Evolutionary conservation across 2,113 vertebrate species (phyloP).

Genomic region (Mohoua ochrocephala): DNA sequence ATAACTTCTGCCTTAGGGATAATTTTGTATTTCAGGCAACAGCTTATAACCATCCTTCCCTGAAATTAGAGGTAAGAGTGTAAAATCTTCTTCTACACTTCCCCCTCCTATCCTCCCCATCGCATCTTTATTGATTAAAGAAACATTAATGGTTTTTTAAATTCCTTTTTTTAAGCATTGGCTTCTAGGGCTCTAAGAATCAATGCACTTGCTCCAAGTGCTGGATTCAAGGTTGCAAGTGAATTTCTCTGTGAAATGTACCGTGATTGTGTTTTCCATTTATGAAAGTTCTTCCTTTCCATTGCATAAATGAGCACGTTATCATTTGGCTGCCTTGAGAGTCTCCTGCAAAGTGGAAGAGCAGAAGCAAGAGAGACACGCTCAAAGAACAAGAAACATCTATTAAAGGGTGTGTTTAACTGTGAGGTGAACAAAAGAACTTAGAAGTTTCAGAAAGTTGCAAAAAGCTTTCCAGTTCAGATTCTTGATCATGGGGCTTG

Average conservation of each 20-base stretch:
- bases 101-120: neutral
- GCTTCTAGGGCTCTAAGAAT: neutral
- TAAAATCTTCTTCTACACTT: neutral
- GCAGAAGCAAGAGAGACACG: neutral
- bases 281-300: neutral
- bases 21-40: neutral
- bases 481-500: rapidly evolving
- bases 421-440: neutral
- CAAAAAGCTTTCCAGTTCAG: neutral
- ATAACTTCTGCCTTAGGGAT: neutral
- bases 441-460: neutral
- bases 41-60: neutral
- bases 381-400: neutral
- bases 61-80: slow-evolving; percentile 24
- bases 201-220: neutral
- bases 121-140: neutral
- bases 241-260: slow-evolving; percentile 22
- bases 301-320: neutral
- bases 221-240: neutral
- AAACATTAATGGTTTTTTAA: neutral
- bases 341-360: neutral
- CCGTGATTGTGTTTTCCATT: neutral
- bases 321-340: neutral
- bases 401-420: neutral
- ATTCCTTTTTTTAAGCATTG: neutral